Conservation (phyloP, 2,888 invertebrate species). For the Nomada ruficornis region DNA sequence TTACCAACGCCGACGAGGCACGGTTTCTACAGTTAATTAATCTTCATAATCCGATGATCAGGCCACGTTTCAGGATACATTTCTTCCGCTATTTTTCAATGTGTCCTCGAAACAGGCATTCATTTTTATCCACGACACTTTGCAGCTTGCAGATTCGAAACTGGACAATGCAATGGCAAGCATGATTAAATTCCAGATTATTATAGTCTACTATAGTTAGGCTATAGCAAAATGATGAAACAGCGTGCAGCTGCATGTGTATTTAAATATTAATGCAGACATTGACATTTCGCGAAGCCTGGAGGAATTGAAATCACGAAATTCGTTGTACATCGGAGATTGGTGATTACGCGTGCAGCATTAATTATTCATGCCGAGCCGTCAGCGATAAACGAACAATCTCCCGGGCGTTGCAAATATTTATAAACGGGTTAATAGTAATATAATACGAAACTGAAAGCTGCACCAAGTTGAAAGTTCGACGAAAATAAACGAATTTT, state of each 20-base stretch:
- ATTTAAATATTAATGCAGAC: background rate
- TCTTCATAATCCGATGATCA: conserved; percentile 78
- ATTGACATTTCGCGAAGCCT: background rate
- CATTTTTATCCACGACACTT: conserved; percentile 2
- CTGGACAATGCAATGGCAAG: background rate
- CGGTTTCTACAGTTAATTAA: conserved; percentile 79
- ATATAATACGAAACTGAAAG: background rate
- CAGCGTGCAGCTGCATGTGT: background rate
- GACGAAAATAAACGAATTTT: background rate
- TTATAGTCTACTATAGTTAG: too few relatives aligned
- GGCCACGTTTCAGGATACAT: conserved; percentile 45
- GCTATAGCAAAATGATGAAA: too few relatives aligned
- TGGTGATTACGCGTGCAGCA: background rate
- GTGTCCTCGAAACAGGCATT: conserved; percentile 19
- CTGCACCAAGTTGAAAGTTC: background rate
- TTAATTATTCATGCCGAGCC: background rate
- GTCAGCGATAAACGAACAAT: background rate
- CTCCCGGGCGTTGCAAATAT: background rate
- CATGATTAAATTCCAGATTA: too few relatives aligned
- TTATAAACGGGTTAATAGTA: conserved; percentile 4
- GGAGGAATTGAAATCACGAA: background rate
- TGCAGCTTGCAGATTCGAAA: background rate
- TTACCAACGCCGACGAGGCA: conserved; percentile 75
- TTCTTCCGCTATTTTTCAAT: conserved; percentile 34
- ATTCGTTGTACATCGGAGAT: background rate